Base-by-base conservation (phyloP, 2,113 vertebrate genomes). In the Halcyon malimbica region DNA sequence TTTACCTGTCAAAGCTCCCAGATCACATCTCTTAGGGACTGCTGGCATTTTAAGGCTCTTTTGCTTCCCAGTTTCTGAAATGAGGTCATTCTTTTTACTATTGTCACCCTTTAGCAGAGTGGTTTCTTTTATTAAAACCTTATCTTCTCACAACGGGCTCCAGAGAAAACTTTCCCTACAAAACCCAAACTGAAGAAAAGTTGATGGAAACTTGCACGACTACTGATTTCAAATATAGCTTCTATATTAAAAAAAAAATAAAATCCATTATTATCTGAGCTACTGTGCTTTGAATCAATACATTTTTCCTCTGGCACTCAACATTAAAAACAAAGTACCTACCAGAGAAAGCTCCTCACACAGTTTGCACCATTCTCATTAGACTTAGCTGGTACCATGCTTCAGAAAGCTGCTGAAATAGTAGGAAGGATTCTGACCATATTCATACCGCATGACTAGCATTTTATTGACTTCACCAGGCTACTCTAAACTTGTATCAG, bases 81-180 rank as follows among this genome's bases (percentile, higher is more conserved):
- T 42, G 11, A 95, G 91, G 85, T 80, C 74, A 42, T 85, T 95
- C 69, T 74, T 91, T 93, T 69, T 92, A 75, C n/a, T 48, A 42
- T 1, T 81, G 62, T 48, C 68, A 84, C 42, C 42, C 46, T 63
- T 56, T 35, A 79, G 29, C 62, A 85, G 12, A 77, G 10, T 26
- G 15, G 39, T 65, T 75, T 92, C 65, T 88, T 95, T 94, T 60
- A 86, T 57, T 54, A 87, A 76, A 94, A 29, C 19, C 37, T 33
- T 33, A 73, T 73, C 65, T 83, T 87, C 41, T 64, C 65, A 59
- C 24, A 75, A 65, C 0, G 4, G 1, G 2, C 31, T 90, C 64
- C 44, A 82, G 62, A 93, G 39, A 87, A 89, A 83, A 37, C 37
- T 80, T 76, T 31, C 37, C 44, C 31, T 57, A 57, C 56, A 57